Evolutionary conservation across 2,797 vertebrate species (phyloP), one percentile per base, ranked within the genome.

Genomic region (Takifugu rubripes): DNA sequence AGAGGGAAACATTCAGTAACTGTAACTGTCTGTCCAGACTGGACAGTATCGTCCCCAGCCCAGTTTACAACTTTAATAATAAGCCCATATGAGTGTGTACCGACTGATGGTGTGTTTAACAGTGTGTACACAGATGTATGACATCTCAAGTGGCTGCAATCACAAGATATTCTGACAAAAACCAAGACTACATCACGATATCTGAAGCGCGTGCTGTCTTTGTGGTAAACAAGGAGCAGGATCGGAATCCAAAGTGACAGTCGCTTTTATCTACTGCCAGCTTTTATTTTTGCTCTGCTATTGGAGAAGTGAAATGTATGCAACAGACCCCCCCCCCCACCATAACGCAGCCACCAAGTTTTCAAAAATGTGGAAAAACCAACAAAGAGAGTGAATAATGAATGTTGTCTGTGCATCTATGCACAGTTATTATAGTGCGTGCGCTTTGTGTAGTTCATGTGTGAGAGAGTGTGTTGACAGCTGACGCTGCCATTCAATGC

Each of bases 1-100:
- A 46, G 49, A 66, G 69, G 67, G 70, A 81, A 86, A 78, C 77
- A 59, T 74, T 67, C 72, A 76, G 60, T 74, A 78, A 81, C 74
- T 58, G 14, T 6, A 17, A n/a, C 58, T 51, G 52, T 72, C 68
- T 45, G 36, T 59, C 40, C 55, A 67, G 40, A 25, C 52, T 68
- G 74, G 78, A 74, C 79, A 79, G 66, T 68, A 65, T 59, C 59
- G 53, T 72, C 77, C 69, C 73, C 50, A 21, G 25, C 59, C 43
- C 59, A 70, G 72, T 75, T 82, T 74, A 70, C 61, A 59, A 56
- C 52, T 46, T 52, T 61, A 70, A 81, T 82, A 85, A 73, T 40
- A 2, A 33, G 40, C 48, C 40, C 24, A 26, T 42, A 33, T 49
- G 54, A 17, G 16, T 15, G 55, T 27, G 25, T 29, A 29, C 29